Conservation (phyloP, 2,113 vertebrate genomes). For the Rhegmatorhina hoffmannsi region DNA sequence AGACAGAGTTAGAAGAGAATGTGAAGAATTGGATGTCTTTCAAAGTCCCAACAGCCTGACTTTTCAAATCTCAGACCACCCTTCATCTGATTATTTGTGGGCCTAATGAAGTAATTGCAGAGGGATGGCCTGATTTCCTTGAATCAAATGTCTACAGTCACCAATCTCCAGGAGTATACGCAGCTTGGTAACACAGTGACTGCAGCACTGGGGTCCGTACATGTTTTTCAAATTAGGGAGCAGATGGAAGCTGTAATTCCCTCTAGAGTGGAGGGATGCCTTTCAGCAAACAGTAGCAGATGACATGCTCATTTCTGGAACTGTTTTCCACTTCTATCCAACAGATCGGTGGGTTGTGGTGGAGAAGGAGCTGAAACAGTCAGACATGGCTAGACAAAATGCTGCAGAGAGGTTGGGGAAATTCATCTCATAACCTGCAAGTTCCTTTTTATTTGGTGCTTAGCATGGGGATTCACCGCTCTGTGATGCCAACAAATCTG, state of each 20-base stretch:
- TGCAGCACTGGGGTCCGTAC: not conserved
- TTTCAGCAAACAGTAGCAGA: constrained; percentile 75
- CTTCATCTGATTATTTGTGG: constrained; percentile 74
- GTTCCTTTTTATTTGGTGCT: not conserved
- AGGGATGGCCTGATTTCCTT: constrained; percentile 55
- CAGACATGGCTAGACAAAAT: not conserved
- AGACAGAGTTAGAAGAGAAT: constrained; percentile 24
- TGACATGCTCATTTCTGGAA: constrained; percentile 68
- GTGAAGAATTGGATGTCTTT: not conserved
- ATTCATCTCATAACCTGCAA: not conserved
- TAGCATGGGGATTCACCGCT: not conserved
- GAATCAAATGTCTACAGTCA: constrained; percentile 72
- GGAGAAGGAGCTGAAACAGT: constrained; percentile 1
- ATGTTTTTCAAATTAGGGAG: constrained; percentile 77
- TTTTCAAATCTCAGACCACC: constrained; percentile 75
- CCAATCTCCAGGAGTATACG: constrained; percentile 26
- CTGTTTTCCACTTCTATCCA: constrained; percentile 60
- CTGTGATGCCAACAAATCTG: not conserved
- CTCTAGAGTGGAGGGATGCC: constrained; percentile 57
- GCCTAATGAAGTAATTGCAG: constrained; percentile 75
- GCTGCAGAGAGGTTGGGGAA: not conserved
- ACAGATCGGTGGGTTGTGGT: constrained; percentile 37
- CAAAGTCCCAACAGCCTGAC: not conserved
- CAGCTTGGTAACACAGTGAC: constrained; percentile 52
- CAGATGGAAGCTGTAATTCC: constrained; percentile 79